These are phyloP conservation scores for Xiphias gladius DNA, from an alignment of 2,113 vertebrate genomes.

Conservation along the genomic window DNA sequence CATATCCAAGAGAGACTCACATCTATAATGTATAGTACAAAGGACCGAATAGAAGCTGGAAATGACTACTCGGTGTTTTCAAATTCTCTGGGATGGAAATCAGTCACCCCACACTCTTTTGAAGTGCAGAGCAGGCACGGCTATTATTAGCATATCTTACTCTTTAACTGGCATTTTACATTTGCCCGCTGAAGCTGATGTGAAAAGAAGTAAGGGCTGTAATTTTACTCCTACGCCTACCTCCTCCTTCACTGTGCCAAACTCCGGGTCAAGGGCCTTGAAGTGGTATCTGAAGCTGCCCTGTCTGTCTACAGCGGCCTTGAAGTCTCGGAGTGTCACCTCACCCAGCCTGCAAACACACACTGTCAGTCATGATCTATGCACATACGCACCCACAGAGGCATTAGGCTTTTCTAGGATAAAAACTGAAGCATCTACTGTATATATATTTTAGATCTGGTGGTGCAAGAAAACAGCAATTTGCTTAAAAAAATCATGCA, in stretches of 20 bases:
- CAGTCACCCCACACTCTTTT: slow-evolving; percentile 41
- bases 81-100: slow-evolving; percentile 48
- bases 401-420: slow-evolving; percentile 19
- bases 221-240: slow-evolving; percentile 79
- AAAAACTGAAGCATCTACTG: slow-evolving; percentile 23
- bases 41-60: slow-evolving; percentile 31
- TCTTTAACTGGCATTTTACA: slow-evolving; percentile 50
- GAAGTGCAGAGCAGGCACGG: slow-evolving; percentile 31
- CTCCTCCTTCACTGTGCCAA: slow-evolving; percentile 99
- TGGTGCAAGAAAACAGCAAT: slow-evolving; percentile 28
- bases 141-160: slow-evolving; percentile 61
- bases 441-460: background rate
- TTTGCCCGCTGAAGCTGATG: slow-evolving; percentile 29
- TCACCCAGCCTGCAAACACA: slow-evolving; percentile 90
- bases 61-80: slow-evolving; percentile 27
- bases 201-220: slow-evolving; percentile 46
- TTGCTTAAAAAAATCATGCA: slow-evolving; percentile 13
- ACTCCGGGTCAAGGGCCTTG: slow-evolving; percentile 97
- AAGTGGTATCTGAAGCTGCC: slow-evolving; percentile 97
- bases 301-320: slow-evolving; percentile 93
- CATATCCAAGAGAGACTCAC: slow-evolving; percentile 38
- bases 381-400: slow-evolving; percentile 25
- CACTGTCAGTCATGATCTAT: slow-evolving; percentile 40
- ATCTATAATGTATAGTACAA: slow-evolving; percentile 35
- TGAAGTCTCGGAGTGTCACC: slow-evolving; percentile 95